phyloP scores from a whole-genome alignment of 2,113 vertebrate genomes.

The Panthera leo region DNA sequence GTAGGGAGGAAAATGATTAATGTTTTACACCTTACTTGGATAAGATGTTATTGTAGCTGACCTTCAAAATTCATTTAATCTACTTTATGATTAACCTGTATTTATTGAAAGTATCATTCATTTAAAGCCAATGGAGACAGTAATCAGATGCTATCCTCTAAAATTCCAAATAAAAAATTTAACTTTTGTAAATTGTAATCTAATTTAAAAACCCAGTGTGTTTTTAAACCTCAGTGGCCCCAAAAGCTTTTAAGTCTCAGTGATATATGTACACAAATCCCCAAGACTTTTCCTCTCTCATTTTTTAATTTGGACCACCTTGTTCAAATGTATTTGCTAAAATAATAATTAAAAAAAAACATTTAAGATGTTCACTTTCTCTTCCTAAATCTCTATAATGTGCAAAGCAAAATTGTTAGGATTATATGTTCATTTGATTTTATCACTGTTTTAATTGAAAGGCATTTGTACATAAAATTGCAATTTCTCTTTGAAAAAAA shows the following conservation, averaged over 20 bases:
- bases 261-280: background rate
- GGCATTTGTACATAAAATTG: background rate
- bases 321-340: background rate
- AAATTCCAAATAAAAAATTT: background rate
- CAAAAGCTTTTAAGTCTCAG: background rate
- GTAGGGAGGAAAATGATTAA: conserved; percentile 1
- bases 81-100: background rate
- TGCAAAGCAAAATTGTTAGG: background rate
- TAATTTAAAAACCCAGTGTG: background rate
- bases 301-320: background rate
- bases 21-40: background rate
- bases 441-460: conserved; percentile 14
- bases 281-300: background rate
- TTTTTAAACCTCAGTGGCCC: background rate
- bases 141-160: background rate
- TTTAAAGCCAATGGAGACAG: background rate
- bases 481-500: background rate
- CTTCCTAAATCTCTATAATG: background rate
- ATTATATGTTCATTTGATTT: background rate
- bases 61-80: conserved; percentile 47
- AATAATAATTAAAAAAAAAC: background rate
- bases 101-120: background rate
- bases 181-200: background rate
- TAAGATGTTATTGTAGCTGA: background rate
- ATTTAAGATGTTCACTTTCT: background rate